phyloP scores from a whole-genome alignment of 2,113 vertebrate species.

The Xiphophorus couchianus region DNA sequence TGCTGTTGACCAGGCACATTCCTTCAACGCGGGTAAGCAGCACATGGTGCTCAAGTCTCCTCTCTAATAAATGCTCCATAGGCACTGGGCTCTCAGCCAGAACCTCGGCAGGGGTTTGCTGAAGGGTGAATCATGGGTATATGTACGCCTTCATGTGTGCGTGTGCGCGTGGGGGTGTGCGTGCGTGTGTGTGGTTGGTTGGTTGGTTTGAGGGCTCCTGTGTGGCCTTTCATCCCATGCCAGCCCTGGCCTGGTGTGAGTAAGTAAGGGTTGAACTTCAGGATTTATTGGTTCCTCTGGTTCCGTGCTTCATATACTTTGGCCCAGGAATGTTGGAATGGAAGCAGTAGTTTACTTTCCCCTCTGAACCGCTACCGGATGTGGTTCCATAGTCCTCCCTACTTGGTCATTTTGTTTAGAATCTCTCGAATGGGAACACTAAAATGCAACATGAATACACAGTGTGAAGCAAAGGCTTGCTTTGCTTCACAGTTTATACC shows the following conservation, averaged over 20 bases:
- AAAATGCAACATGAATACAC: constrained; percentile 7
- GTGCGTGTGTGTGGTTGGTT: constrained; percentile 80
- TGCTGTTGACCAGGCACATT: constrained; percentile 77
- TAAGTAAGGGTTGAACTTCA: constrained; percentile 79
- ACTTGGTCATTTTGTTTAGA: not conserved
- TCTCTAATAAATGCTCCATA: constrained; percentile 83
- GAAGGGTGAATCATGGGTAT: constrained; percentile 61
- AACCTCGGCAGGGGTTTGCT: constrained; percentile 51
- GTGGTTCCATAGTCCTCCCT: not conserved
- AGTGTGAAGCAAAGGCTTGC: not conserved
- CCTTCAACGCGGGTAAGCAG: constrained; percentile 65
- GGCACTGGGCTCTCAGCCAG: constrained; percentile 80
- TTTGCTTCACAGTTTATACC: not conserved
- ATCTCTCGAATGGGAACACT: not conserved
- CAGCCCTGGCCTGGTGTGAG: constrained; percentile 80
- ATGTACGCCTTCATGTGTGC: not conserved
- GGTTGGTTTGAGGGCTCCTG: constrained; percentile 80
- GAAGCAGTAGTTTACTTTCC: constrained; percentile 85
- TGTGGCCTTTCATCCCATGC: constrained; percentile 67
- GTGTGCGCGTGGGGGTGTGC: constrained; percentile 10
- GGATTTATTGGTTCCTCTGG: constrained; percentile 85
- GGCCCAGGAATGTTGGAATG: constrained; percentile 73
- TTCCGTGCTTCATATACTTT: constrained; percentile 55
- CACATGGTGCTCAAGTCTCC: constrained; percentile 61
- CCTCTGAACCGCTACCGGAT: constrained; percentile 64